Percentiles rank a stretch among this genome's conserved stretches.
phyloP scores from a whole-genome alignment of 1,140 invertebrate genomes.

The Drosophila tristis region DNA sequence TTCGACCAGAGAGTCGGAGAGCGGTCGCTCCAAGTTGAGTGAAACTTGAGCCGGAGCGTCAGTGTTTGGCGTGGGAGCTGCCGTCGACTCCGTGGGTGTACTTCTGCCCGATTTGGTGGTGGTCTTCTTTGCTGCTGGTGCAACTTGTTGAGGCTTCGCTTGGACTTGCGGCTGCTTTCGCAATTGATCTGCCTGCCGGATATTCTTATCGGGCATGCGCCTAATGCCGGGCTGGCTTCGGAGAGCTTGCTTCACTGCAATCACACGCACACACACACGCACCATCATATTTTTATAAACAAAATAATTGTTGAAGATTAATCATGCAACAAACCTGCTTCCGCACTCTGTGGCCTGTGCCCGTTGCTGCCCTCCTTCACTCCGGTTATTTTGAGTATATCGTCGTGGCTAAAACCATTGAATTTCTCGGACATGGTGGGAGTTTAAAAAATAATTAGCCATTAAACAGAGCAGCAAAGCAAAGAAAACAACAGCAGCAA shows the following conservation, averaged over 20 bases:
- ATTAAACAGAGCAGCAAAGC: not conserved
- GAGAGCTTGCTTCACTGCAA: slow-evolving; percentile 62
- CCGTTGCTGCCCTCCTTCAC: slow-evolving; percentile 27
- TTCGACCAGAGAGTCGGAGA: slow-evolving; percentile 74
- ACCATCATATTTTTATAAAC: slow-evolving; percentile 39
- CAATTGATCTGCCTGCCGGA: slow-evolving; percentile 65
- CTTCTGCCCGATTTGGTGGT: slow-evolving; percentile 30
- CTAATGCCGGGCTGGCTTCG: slow-evolving; percentile 73
- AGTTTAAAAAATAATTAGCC: slow-evolving; percentile 53
- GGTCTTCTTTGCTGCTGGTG: slow-evolving; percentile 25
- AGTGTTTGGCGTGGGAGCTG: slow-evolving; percentile 6
- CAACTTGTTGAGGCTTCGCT: slow-evolving; percentile 39
- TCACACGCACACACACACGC: slow-evolving; percentile 36
- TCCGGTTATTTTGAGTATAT: slow-evolving; percentile 83
- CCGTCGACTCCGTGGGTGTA: slow-evolving; percentile 47
- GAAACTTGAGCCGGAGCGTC: slow-evolving; percentile 40
- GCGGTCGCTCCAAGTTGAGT: slow-evolving; percentile 59
- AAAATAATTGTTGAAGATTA: slow-evolving; percentile 55
- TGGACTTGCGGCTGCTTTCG: slow-evolving; percentile 46
- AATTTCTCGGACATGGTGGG: slow-evolving; percentile 81
- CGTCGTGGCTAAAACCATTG: slow-evolving; percentile 84
- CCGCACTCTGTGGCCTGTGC: slow-evolving; percentile 18
- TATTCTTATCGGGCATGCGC: slow-evolving; percentile 77
- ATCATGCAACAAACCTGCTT: slow-evolving; percentile 54
- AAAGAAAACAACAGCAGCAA: slow-evolving; percentile 33